Conservation (phyloP, 2,888 invertebrate species). For the Agonopterix alstromeriana region DNA sequence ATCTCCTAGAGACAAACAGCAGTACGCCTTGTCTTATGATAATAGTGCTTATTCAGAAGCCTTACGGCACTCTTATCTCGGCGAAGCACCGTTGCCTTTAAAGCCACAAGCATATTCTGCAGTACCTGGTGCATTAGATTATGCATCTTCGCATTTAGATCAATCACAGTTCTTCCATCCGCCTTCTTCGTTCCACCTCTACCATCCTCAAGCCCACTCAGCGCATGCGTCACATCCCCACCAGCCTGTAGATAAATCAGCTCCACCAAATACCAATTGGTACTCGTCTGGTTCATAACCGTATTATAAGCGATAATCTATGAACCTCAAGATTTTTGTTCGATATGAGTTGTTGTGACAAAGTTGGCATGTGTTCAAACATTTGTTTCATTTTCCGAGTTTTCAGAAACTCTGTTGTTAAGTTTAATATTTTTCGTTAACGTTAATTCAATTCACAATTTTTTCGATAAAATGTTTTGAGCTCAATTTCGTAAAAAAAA, state of each 20-base stretch:
- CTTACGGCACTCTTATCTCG: conserved; percentile 71
- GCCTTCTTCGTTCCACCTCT: conserved; percentile 89
- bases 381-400: conserved; percentile 11
- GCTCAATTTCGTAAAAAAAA: conserved; percentile 1
- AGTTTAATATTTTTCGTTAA: conserved; percentile 32
- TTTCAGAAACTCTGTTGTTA: conserved; percentile 26
- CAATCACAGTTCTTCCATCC: conserved; percentile 92
- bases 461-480: conserved; percentile 1
- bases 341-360: neutral
- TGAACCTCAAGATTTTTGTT: too few relatives aligned
- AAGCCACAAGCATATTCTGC: conserved; percentile 94
- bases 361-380: conserved; percentile 6
- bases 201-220: conserved; percentile 81
- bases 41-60: conserved; percentile 81
- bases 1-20: conserved; percentile 92
- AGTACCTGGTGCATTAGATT: conserved; percentile 80
- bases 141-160: conserved; percentile 80
- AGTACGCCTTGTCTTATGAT: conserved; percentile 70
- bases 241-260: conserved; percentile 77
- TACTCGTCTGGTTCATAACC: conserved; percentile 87
- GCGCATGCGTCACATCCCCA: conserved; percentile 63
- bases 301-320: conserved; percentile 17
- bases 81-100: conserved; percentile 81
- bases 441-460: conserved; percentile 19
- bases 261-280: conserved; percentile 84